Evolutionary conservation across 2,113 vertebrate species (phyloP).

Genomic region (Empidonax traillii): DNA sequence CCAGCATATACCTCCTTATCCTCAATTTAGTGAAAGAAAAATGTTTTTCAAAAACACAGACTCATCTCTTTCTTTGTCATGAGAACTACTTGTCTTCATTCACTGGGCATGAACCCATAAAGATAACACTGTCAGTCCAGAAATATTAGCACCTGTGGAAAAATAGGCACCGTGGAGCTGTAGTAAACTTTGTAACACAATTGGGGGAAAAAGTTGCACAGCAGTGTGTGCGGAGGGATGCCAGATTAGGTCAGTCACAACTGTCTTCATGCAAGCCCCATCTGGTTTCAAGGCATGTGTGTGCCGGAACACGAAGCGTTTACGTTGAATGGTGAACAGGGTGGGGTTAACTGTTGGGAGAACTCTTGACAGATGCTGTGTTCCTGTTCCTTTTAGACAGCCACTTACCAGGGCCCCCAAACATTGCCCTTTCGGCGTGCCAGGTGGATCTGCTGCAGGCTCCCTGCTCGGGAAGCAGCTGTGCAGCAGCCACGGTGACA

Average conservation of each 20-base stretch:
- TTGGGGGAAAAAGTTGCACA: not conserved
- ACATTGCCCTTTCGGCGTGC: slow-evolving; percentile 77
- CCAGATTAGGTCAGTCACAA: not conserved
- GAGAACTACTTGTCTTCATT: not conserved
- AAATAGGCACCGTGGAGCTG: not conserved
- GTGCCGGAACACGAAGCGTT: not conserved
- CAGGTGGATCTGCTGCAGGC: slow-evolving; percentile 61
- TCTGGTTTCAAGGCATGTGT: not conserved
- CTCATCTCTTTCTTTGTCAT: not conserved
- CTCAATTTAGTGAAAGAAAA: not conserved
- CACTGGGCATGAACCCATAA: not conserved
- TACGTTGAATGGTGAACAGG: not conserved
- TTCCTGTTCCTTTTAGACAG: slow-evolving; percentile 51
- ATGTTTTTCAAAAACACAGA: not conserved
- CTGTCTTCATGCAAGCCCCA: not conserved
- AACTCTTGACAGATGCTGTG: not conserved
- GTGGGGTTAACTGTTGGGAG: accelerated
- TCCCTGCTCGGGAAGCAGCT: slow-evolving; percentile 65
- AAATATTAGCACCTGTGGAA: not conserved
- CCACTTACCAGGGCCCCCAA: slow-evolving; percentile 23
- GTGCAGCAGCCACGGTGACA: slow-evolving; percentile 56
- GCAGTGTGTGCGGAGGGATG: not conserved
- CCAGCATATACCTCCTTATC: not conserved
- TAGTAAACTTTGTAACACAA: not conserved
- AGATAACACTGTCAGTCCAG: not conserved